Conservation (phyloP, 2,888 invertebrate species). For the Diarsia rubi region DNA sequence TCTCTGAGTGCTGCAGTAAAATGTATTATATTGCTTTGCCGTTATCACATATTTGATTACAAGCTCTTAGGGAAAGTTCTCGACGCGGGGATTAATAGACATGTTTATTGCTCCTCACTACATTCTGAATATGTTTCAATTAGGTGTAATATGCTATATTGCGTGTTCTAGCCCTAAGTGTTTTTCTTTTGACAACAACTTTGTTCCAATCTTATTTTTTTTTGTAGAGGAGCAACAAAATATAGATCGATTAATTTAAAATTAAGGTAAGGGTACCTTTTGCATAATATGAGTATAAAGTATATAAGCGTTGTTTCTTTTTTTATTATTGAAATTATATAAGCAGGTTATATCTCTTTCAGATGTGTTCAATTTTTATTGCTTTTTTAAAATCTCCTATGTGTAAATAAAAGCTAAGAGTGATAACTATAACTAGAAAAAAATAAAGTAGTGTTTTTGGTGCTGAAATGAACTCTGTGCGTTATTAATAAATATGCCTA, state of each 20-base stretch:
- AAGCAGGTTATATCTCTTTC: constrained; percentile 33
- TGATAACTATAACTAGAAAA: constrained; percentile 18
- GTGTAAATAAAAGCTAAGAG: constrained; percentile 30
- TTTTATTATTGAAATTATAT: not conserved
- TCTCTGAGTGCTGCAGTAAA: too few relatives aligned
- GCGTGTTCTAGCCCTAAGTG: not conserved
- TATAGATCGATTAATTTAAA: not conserved
- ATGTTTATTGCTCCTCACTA: constrained; percentile 10
- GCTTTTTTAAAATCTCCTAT: not conserved
- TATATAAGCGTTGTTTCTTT: constrained; percentile 3
- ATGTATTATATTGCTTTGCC: constrained; percentile 7
- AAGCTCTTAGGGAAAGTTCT: constrained; percentile 19
- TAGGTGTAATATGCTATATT: not conserved
- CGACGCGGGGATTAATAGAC: not conserved
- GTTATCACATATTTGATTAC: constrained; percentile 31
- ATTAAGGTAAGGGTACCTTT: not conserved
- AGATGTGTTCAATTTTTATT: not conserved
- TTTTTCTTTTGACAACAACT: not conserved
- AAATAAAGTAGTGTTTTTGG: constrained; percentile 34
- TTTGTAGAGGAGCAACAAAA: constrained; percentile 24
- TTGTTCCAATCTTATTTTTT: not conserved
- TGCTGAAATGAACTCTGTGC: constrained; percentile 52
- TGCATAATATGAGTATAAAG: not conserved
- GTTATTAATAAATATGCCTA: constrained; percentile 41
- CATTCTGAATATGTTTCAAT: not conserved